These are phyloP conservation scores for Cacoxenus indagator DNA, from an alignment of 2,888 invertebrate genomes.

Conservation along the genomic window DNA sequence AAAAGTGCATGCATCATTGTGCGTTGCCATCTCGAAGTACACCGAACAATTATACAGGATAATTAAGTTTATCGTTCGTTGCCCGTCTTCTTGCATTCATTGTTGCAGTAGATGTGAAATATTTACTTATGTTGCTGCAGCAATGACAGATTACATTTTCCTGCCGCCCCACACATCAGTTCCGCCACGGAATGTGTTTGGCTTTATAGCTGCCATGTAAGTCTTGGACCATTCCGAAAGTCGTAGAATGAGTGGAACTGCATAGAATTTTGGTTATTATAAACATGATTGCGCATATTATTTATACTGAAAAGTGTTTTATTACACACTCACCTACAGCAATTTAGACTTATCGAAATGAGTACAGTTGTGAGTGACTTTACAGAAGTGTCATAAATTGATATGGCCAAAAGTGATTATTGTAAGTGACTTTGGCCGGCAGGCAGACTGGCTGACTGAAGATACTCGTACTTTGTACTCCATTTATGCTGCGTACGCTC, in stretches of 20 bases:
- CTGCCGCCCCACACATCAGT: background rate
- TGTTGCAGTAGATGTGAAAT: background rate
- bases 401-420: background rate
- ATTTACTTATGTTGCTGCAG: constrained; percentile 45
- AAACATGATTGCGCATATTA: constrained; percentile 26
- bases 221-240: background rate
- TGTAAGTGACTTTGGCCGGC: constrained; percentile 7
- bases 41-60: constrained; percentile 61
- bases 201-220: background rate
- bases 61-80: constrained; percentile 68
- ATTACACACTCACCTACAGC: too few relatives aligned
- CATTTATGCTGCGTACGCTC: background rate
- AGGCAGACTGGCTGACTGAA: background rate
- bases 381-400: constrained; percentile 16
- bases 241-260: background rate
- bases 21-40: constrained; percentile 12
- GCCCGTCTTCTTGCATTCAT: constrained; percentile 37
- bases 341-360: too few relatives aligned
- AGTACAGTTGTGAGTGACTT: background rate
- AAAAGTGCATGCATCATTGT: background rate
- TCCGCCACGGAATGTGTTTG: background rate
- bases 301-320: constrained; percentile 6
- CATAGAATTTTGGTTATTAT: background rate
- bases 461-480: too few relatives aligned
- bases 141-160: constrained; percentile 45